These are phyloP conservation scores for Apteryx mantelli DNA, from an alignment of 2,113 vertebrate genomes.

Conservation along the genomic window DNA sequence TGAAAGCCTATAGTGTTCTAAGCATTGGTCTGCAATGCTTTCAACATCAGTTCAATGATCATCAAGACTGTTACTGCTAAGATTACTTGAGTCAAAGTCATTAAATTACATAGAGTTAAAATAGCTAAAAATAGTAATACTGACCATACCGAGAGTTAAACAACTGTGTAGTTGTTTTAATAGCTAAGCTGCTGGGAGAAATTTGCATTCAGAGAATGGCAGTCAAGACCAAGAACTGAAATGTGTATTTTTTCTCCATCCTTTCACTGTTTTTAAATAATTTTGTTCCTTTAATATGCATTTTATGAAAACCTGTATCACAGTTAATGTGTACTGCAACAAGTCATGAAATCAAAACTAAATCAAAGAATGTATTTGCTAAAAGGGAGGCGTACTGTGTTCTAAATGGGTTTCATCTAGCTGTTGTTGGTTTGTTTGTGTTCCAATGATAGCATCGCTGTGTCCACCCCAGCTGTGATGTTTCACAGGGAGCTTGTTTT, in stretches of 20 bases:
- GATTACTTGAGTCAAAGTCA: background rate
- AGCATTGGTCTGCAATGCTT: background rate
- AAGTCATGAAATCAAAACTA: background rate
- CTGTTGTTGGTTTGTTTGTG: background rate
- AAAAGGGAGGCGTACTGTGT: rapidly evolving
- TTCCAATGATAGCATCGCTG: background rate
- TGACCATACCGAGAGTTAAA: background rate
- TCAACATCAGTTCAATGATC: background rate
- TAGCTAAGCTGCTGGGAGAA: background rate
- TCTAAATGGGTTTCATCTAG: background rate
- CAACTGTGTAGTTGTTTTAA: background rate
- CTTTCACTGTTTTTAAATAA: background rate
- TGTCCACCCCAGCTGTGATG: background rate
- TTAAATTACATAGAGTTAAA: background rate
- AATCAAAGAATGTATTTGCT: background rate
- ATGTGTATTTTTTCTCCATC: background rate
- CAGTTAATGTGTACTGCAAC: background rate
- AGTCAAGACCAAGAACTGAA: background rate
- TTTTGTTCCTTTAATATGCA: background rate
- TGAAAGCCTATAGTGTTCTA: background rate
- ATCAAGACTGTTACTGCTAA: background rate
- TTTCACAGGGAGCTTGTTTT: background rate
- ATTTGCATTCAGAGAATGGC: background rate
- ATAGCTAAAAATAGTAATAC: background rate
- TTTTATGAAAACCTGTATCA: background rate